Evolutionary conservation across 1,140 invertebrate genomes (phyloP).

Genomic region (Diorhabda elongata): DNA sequence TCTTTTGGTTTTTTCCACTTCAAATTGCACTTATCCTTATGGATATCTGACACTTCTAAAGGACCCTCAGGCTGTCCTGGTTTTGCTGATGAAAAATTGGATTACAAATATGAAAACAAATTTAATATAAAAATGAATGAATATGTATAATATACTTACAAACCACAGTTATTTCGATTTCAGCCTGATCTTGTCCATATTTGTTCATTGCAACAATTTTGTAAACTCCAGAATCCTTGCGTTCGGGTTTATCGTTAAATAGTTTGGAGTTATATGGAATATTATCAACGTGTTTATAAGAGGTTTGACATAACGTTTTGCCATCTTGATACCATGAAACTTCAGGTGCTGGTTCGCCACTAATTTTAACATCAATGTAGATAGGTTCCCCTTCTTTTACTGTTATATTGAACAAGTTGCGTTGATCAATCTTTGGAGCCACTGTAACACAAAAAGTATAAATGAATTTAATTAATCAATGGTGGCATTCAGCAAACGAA

Average conservation of each 20-base stretch:
- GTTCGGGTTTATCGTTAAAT: constrained; percentile 73
- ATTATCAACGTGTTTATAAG: constrained; percentile 67
- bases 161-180: constrained; percentile 85
- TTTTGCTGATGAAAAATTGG: constrained; percentile 60
- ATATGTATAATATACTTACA: constrained; percentile 59
- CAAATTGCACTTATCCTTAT: constrained; percentile 91
- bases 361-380: constrained; percentile 77
- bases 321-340: constrained; percentile 68
- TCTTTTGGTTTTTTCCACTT: constrained; percentile 98
- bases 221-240: constrained; percentile 82
- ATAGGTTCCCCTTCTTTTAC: constrained; percentile 82
- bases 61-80: constrained; percentile 92
- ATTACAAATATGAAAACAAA: background rate
- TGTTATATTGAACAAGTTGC: constrained; percentile 69
- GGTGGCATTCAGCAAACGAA: no score
- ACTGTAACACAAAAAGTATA: constrained; percentile 55
- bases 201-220: constrained; percentile 82
- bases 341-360: constrained; percentile 79
- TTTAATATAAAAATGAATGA: background rate
- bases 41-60: constrained; percentile 88
- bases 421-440: constrained; percentile 86
- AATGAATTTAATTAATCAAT: no score
- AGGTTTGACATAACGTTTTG: constrained; percentile 56
- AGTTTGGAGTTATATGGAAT: constrained; percentile 85
- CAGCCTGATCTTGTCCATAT: constrained; percentile 83